A percentile compares a stretch with the other conserved stretches of the same genome.
Conservation (phyloP, 2,888 invertebrate species). For the Craniophora ligustri region DNA sequence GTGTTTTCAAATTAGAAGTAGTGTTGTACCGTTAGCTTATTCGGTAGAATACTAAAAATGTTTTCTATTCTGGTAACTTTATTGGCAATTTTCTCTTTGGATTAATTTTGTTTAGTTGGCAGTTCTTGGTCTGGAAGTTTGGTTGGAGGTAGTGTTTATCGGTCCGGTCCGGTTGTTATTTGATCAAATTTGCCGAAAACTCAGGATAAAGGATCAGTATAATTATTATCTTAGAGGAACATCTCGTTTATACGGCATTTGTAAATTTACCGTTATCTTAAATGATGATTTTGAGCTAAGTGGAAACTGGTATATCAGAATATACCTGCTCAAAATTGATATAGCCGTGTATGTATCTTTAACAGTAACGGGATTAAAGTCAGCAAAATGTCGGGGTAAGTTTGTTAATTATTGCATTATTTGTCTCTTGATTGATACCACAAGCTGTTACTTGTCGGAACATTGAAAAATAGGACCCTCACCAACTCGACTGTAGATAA, state of each 20-base stretch:
- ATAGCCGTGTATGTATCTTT: slow-evolving; percentile 9
- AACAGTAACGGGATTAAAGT: slow-evolving; percentile 20
- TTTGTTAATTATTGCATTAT: slow-evolving; percentile 13
- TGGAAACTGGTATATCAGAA: too few species aligned
- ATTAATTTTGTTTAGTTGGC: too few species aligned
- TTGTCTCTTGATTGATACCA: not conserved
- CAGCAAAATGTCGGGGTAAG: slow-evolving; percentile 77
- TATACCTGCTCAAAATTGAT: slow-evolving; percentile 10
- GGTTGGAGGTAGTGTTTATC: slow-evolving; percentile 18
- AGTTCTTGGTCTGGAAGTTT: not conserved
- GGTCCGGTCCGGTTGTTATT: too few species aligned
- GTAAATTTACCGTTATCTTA: slow-evolving; percentile 1
- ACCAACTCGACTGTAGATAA: not conserved
- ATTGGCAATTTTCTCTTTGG: too few species aligned
- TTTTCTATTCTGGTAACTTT: too few species aligned
- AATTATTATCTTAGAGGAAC: not conserved
- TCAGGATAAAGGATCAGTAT: slow-evolving; percentile 8
- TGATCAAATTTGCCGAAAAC: slow-evolving; percentile 32
- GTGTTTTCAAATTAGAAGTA: too few species aligned
- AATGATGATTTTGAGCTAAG: slow-evolving; percentile 21
- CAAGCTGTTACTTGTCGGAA: not conserved
- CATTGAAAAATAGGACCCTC: not conserved
- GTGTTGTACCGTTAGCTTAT: too few species aligned
- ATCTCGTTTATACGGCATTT: not conserved
- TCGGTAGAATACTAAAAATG: too few species aligned